Evolutionary conservation across 2,797 vertebrate species (phyloP).

Genomic region (Microctenopoma lineatum): DNA sequence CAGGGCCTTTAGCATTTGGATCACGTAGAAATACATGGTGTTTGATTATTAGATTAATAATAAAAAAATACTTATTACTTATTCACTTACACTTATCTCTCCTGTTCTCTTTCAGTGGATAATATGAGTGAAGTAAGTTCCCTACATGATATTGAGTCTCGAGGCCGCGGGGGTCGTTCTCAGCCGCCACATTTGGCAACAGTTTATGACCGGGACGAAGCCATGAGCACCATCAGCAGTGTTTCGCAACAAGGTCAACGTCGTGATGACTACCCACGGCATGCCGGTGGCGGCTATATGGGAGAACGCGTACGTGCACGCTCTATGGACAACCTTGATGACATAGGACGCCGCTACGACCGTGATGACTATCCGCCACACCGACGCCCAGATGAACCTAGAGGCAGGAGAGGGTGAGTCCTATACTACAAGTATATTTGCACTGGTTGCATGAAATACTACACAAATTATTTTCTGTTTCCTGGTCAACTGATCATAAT

Average conservation of each 20-base stretch:
- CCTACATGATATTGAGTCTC: slow-evolving; percentile 85
- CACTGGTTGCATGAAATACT: too few relatives aligned
- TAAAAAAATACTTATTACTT: too few relatives aligned
- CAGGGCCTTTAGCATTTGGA: too few relatives aligned
- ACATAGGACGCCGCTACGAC: slow-evolving; percentile 73
- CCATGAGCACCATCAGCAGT: slow-evolving; percentile 88
- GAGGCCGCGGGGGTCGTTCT: slow-evolving; percentile 78
- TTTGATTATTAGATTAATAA: too few relatives aligned
- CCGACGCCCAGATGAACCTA: slow-evolving; percentile 68
- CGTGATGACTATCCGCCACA: slow-evolving; percentile 63
- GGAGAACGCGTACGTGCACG: slow-evolving; percentile 79
- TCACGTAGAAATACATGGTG: too few relatives aligned
- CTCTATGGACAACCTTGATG: slow-evolving; percentile 90
- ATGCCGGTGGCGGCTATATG: slow-evolving; percentile 48
- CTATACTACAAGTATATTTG: too few relatives aligned
- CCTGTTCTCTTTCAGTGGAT: slow-evolving; percentile 67
- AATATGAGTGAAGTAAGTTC: slow-evolving; percentile 90
- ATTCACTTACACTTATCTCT: background rate
- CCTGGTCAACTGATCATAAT: too few relatives aligned
- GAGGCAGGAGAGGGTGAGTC: slow-evolving; percentile 82
- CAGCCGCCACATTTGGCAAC: slow-evolving; percentile 81
- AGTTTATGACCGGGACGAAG: slow-evolving; percentile 81
- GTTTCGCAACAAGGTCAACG: slow-evolving; percentile 80
- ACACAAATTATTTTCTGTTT: too few relatives aligned
- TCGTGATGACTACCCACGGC: slow-evolving; percentile 61